Evolutionary conservation across 2,113 vertebrate species (phyloP).

Genomic region (Talpa occidentalis): DNA sequence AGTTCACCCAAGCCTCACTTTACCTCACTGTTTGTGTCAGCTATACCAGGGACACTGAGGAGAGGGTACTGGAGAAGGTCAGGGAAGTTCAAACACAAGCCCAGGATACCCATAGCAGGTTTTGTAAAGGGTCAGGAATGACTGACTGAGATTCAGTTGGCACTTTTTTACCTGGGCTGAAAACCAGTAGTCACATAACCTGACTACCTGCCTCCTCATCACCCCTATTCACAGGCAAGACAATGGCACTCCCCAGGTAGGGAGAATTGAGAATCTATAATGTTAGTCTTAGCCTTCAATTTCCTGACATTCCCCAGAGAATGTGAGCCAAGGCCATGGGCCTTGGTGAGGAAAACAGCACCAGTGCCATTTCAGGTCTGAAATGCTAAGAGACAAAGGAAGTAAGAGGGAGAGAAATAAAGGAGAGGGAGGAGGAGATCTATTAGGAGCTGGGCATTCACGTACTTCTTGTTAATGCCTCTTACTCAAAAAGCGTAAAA

Average conservation of each 20-base stretch:
- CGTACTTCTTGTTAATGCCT: not conserved
- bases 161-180: constrained; percentile 24
- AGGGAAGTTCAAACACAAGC: constrained; percentile 23
- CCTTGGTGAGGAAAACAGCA: not conserved
- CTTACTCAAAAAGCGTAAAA: constrained; percentile 42
- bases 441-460: constrained; percentile 1
- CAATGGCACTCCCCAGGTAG: not conserved
- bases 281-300: not conserved
- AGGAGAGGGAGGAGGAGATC: not conserved
- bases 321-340: not conserved
- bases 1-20: constrained; percentile 40
- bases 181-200: not conserved
- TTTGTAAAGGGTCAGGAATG: not conserved
- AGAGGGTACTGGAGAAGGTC: not conserved
- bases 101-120: not conserved
- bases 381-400: not conserved
- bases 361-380: constrained; percentile 15
- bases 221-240: not conserved
- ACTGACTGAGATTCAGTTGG: constrained; percentile 8
- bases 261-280: not conserved
- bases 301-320: not conserved
- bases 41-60: not conserved
- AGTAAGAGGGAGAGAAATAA: not conserved
- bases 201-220: not conserved
- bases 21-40: not conserved